Evolutionary conservation across 2,888 invertebrate genomes (phyloP), one percentile per base, ranked within the genome.

Genomic region (Scelioninae gen. 2): DNA sequence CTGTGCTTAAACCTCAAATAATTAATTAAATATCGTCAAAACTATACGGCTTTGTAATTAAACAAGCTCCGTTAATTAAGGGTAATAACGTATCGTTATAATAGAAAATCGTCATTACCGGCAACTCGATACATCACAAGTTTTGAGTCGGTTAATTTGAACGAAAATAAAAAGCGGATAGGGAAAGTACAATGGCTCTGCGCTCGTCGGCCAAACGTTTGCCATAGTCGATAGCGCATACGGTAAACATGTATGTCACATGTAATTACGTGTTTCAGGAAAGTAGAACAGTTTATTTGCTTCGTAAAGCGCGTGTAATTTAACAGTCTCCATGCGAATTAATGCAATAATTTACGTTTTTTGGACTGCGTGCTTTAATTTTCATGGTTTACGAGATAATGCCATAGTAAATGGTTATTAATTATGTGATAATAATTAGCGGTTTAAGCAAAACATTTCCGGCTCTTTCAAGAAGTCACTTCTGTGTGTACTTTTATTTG

Each of bases 271-370:
- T 75, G 77, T 77, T 68, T 45, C 43, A 78, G 76, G 78, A 81
- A 81, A 81, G 81, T 80, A 77, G 80, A 79, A 80, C 81, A 77
- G 70, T 79, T 74, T 77, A 74, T 78, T 46, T 75, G 76, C 75
- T 74, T 61, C 57, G 72, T 72, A 68, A 72, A 76, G 70, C 64
- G 46, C 31, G 19, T 19, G 46, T 46, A 71, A 67, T 60, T 46
- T 57, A 61, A 55, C 22, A 19, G 57, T 50, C 37, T 45, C 45
- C 46, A 28, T 13, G 13, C 33, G 45, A 46, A 64, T 58, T 58
- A 58, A 64, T 39, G 39, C 43, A 11, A 35, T 58, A 33, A 71
- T 64, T 58, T 25, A 64, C 22, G 41, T 52, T 63, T 64, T 43
- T 53, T 50, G 15, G 37, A 50, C 22, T 52, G 46, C 18, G 13